Evolutionary conservation across 30 jellyfish, hydroid and myxozoan genomes (phyloP).

Genomic region (Sanderia malayensis): DNA sequence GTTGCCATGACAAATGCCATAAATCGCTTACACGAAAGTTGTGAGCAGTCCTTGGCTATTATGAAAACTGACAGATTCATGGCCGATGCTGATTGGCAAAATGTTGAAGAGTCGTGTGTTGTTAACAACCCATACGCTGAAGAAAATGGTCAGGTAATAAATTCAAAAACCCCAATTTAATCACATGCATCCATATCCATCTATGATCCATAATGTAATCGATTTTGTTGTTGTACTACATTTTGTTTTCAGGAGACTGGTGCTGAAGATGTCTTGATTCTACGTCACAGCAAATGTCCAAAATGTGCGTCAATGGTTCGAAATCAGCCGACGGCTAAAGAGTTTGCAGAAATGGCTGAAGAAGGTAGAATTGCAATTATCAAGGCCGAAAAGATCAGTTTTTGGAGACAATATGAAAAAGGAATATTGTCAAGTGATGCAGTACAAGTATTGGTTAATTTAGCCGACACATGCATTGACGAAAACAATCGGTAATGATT

Average conservation of each 20-base stretch:
- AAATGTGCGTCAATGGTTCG: slow-evolving; percentile 79
- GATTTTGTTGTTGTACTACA: no score
- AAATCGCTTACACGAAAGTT: slow-evolving; percentile 61
- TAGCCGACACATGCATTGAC: slow-evolving; percentile 91
- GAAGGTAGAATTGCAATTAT: slow-evolving; percentile 83
- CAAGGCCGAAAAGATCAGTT: slow-evolving; percentile 87
- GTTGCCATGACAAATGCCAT: slow-evolving; percentile 92
- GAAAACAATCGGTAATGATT: slow-evolving; percentile 74
- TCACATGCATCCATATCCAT: no score
- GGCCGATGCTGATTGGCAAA: slow-evolving; percentile 94
- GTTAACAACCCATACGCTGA: slow-evolving; percentile 77
- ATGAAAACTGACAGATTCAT: slow-evolving; percentile 90
- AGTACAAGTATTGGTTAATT: slow-evolving; percentile 73
- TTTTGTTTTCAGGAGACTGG: slow-evolving; percentile 45
- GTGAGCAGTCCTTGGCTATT: slow-evolving; percentile 70
- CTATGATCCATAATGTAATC: no score
- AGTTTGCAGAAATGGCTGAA: slow-evolving; percentile 89
- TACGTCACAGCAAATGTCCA: slow-evolving; percentile 91
- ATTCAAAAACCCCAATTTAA: no score
- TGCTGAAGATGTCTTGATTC: slow-evolving; percentile 36
- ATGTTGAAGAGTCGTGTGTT: slow-evolving; percentile 72
- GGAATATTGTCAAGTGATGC: slow-evolving; percentile 94
- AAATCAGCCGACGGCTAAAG: slow-evolving; percentile 86
- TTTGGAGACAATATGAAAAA: slow-evolving; percentile 92
- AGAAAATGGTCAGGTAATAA: slow-evolving; percentile 44